A percentile compares a stretch with the other conserved stretches of the same genome.
Evolutionary conservation across 2,113 vertebrate species (phyloP).

Genomic region (Lophius piscatorius): DNA sequence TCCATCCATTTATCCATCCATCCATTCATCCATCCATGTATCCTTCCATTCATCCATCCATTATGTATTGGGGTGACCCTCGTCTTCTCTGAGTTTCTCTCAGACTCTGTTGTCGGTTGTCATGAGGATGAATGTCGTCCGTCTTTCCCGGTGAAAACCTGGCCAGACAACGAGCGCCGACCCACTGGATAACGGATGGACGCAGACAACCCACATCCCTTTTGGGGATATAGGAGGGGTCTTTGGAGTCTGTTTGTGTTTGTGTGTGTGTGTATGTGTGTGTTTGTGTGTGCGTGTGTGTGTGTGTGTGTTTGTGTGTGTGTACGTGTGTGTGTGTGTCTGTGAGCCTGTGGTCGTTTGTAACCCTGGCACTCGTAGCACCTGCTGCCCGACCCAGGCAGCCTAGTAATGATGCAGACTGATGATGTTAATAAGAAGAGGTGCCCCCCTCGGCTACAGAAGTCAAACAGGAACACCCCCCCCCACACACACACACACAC

Average conservation of each 20-base stretch:
- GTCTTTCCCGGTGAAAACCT: conserved; percentile 88
- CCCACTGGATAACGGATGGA: conserved; percentile 96
- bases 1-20: no score
- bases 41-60: no score
- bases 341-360: conserved; percentile 88
- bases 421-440: conserved; percentile 95
- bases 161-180: conserved; percentile 88
- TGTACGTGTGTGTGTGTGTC: conserved; percentile 50
- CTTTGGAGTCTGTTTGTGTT: conserved; percentile 79
- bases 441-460: conserved; percentile 88
- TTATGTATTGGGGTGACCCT: conserved; percentile 56
- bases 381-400: conserved; percentile 91
- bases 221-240: conserved; percentile 90
- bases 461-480: conserved; percentile 62
- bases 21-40: no score
- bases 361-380: conserved; percentile 89
- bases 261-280: background rate
- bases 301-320: conserved; percentile 18
- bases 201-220: conserved; percentile 85
- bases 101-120: conserved; percentile 79
- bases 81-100: conserved; percentile 76
- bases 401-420: conserved; percentile 95
- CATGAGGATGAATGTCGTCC: conserved; percentile 95
- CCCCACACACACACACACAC: conserved; percentile 13
- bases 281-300: conserved; percentile 12